A percentile compares a stretch with the other conserved stretches of the same genome.
Conservation (phyloP, 1,140 invertebrate genomes). For the Pseudoatta argentina region DNA sequence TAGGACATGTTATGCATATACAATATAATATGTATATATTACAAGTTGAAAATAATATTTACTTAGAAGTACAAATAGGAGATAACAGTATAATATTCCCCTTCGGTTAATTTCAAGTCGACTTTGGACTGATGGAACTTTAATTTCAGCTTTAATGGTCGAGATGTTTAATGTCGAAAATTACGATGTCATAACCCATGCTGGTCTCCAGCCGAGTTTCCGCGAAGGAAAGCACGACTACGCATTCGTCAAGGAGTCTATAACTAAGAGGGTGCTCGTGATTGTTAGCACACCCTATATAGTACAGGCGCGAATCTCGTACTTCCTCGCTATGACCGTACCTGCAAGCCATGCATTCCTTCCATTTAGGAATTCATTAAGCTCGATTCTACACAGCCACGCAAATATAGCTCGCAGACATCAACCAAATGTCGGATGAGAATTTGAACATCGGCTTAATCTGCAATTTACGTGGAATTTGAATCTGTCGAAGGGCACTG, state of each 20-base stretch:
- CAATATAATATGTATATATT: background rate
- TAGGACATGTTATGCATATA: background rate
- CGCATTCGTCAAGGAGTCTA: conserved; percentile 26
- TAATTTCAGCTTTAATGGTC: conserved; percentile 30
- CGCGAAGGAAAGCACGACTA: conserved; percentile 22
- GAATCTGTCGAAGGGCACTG: background rate
- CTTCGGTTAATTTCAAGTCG: conserved; percentile 16
- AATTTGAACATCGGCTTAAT: conserved; percentile 49
- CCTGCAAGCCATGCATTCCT: conserved; percentile 59
- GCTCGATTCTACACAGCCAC: conserved; percentile 48
- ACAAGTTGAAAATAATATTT: background rate
- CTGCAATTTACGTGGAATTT: conserved; percentile 53
- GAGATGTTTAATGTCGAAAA: conserved; percentile 32
- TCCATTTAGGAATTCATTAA: conserved; percentile 67
- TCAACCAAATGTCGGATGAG: conserved; percentile 31
- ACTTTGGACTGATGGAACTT: background rate
- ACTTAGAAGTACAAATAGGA: background rate
- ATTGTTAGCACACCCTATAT: conserved; percentile 43
- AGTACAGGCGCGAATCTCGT: conserved; percentile 54
- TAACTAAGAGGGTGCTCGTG: conserved; percentile 9
- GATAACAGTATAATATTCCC: background rate
- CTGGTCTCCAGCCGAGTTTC: background rate
- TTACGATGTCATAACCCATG: background rate
- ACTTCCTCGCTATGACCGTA: conserved; percentile 49
- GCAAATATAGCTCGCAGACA: conserved; percentile 56